Conservation (phyloP, 2,888 invertebrate genomes). For the Ommatoiulus sabulosus region DNA sequence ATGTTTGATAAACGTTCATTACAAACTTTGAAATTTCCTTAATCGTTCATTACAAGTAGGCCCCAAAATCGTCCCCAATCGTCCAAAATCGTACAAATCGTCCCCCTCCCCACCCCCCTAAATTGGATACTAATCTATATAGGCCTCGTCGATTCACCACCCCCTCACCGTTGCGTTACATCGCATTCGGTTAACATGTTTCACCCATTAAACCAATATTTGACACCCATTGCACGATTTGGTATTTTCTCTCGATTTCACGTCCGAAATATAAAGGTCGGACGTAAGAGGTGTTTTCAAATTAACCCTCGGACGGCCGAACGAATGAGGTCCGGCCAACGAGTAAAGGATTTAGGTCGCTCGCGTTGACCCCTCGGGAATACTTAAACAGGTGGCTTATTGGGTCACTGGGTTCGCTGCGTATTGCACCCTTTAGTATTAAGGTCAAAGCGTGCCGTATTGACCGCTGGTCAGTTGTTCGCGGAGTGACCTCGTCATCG, state of each 20-base stretch:
- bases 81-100: no score
- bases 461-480: not conserved
- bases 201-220: conserved; percentile 16
- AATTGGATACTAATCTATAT: not conserved
- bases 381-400: not conserved
- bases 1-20: no score
- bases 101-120: not conserved
- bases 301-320: not conserved
- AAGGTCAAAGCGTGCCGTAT: not conserved
- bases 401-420: conserved; percentile 31
- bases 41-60: not conserved
- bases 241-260: not conserved
- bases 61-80: not conserved
- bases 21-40: not conserved
- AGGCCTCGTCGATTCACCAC: not conserved
- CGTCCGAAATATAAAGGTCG: conserved; percentile 7
- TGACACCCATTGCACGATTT: conserved; percentile 33
- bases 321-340: not conserved
- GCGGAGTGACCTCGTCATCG: not conserved
- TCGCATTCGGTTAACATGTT: not conserved
- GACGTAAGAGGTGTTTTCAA: not conserved
- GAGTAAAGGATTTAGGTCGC: not conserved
- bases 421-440: not conserved
- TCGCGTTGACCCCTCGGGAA: not conserved
- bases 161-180: not conserved